Conservation (phyloP, 2,888 invertebrate genomes). For the Rotaria magnacalcarata region DNA sequence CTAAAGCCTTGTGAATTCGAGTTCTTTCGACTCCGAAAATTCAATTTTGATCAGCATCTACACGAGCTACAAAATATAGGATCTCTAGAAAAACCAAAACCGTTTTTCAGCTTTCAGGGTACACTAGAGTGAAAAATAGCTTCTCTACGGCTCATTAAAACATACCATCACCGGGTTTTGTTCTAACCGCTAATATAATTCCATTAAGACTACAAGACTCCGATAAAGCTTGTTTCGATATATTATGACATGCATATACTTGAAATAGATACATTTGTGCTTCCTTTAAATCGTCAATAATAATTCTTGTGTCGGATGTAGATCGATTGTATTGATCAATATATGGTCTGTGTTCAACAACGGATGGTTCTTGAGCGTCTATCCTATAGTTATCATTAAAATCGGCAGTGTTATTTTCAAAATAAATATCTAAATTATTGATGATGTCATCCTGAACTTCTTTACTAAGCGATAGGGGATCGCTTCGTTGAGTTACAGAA, state of each 20-base stretch:
- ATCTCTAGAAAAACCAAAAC: too few relatives aligned
- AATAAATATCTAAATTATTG: background rate
- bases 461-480: background rate
- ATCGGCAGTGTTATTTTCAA: background rate
- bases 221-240: background rate
- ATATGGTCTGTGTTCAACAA: slow-evolving; percentile 27
- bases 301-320: background rate
- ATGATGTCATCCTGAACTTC: background rate
- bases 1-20: too few relatives aligned
- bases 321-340: background rate
- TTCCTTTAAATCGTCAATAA: background rate
- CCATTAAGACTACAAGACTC: slow-evolving; percentile 14
- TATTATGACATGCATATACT: slow-evolving; percentile 25
- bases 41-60: too few relatives aligned
- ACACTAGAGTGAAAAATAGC: too few relatives aligned
- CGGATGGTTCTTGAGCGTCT: background rate
- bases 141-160: background rate
- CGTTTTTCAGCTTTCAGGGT: too few relatives aligned
- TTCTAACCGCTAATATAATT: slow-evolving; percentile 3
- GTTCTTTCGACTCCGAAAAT: too few relatives aligned
- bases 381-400: background rate
- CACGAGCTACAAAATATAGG: too few relatives aligned
- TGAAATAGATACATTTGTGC: slow-evolving; percentile 29
- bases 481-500: background rate
- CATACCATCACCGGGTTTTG: slow-evolving; percentile 16